Conservation (phyloP, 2,113 vertebrate species). For the Calypte anna region DNA sequence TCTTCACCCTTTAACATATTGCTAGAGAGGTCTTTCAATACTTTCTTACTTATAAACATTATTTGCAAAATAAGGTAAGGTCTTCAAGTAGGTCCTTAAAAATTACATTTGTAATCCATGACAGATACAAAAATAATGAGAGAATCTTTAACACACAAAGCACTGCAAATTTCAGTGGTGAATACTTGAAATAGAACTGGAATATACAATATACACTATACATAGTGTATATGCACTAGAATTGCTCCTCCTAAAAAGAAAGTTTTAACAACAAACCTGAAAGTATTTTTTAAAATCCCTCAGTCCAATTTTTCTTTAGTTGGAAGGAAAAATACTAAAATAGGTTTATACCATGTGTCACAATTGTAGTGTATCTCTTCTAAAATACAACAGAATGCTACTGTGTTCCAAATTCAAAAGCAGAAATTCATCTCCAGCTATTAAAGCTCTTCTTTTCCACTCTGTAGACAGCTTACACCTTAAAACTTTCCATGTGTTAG, state of each 20-base stretch:
- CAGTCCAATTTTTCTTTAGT: neutral
- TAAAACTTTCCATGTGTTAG: neutral
- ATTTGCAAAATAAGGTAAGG: neutral
- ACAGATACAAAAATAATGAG: neutral
- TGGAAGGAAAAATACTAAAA: neutral
- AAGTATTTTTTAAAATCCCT: neutral
- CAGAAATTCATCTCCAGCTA: neutral
- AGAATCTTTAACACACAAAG: neutral
- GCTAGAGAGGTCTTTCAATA: neutral
- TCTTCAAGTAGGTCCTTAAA: neutral
- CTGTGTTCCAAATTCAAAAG: neutral
- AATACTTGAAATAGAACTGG: neutral
- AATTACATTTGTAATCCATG: neutral
- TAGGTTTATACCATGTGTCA: neutral
- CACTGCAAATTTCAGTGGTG: neutral
- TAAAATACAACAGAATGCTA: neutral
- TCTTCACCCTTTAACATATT: neutral
- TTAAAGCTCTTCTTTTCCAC: neutral
- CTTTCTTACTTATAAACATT: neutral
- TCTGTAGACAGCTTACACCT: neutral
- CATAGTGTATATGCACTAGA: too few species aligned
- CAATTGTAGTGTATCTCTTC: neutral
- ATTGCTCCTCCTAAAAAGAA: neutral
- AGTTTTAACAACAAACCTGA: neutral
- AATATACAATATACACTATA: neutral